Percentiles rank a stretch among this genome's conserved stretches.
These are phyloP conservation scores for Microctonus brassicae DNA, from an alignment of 2,888 invertebrate genomes.

Conservation along the genomic window DNA sequence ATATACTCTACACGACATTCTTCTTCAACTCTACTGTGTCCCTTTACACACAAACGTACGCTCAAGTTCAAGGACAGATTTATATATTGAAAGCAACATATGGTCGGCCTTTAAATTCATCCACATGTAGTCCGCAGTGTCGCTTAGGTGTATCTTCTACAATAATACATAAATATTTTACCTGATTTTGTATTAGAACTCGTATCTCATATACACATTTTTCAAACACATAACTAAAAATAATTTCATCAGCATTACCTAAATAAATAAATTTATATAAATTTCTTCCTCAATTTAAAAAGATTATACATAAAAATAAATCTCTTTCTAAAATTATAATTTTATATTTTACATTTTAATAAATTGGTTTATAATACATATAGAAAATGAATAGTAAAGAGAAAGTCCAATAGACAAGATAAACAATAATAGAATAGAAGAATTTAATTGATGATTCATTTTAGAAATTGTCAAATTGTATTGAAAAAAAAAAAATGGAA, in stretches of 20 bases:
- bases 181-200: not conserved
- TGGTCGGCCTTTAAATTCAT: not conserved
- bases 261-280: too few relatives aligned
- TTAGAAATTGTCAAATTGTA: too few relatives aligned
- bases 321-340: not conserved
- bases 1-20: not conserved
- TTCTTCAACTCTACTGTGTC: not conserved
- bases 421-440: too few relatives aligned
- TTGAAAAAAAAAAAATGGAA: too few relatives aligned
- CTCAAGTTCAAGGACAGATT: constrained; percentile 44
- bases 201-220: not conserved
- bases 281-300: too few relatives aligned
- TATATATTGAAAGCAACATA: constrained; percentile 35
- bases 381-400: not conserved
- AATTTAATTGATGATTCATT: not conserved
- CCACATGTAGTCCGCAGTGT: too few relatives aligned
- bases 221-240: not conserved
- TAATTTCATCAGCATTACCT: too few relatives aligned
- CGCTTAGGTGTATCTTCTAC: not conserved
- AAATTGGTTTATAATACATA: not conserved
- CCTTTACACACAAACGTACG: not conserved
- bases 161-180: not conserved
- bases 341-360: not conserved
- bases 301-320: too few relatives aligned
- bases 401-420: too few relatives aligned